Percentiles rank a stretch among this genome's conserved stretches.
These are phyloP conservation scores for Otus sunia DNA, from an alignment of 2,113 vertebrate genomes.

Conservation along the genomic window DNA sequence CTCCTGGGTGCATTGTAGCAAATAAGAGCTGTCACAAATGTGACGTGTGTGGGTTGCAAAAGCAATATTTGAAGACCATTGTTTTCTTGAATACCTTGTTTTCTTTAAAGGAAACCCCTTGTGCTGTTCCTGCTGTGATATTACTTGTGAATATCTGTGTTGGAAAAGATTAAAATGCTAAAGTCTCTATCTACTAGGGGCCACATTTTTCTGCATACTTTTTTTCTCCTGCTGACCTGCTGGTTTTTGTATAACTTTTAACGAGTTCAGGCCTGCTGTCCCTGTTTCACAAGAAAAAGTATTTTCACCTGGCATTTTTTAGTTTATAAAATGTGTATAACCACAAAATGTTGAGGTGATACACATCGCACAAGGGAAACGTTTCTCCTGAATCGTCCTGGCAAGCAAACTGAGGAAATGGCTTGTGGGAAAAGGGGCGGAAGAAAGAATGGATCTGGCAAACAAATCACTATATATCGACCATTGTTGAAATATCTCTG, in stretches of 20 bases:
- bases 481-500: not conserved
- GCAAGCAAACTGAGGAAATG: not conserved
- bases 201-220: not conserved
- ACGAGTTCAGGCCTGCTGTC: not conserved
- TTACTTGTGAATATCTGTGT: not conserved
- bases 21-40: not conserved
- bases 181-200: not conserved
- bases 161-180: not conserved
- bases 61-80: not conserved
- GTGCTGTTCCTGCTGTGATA: not conserved
- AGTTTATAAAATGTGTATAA: not conserved
- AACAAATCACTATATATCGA: not conserved
- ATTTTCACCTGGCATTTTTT: not conserved
- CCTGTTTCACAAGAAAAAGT: not conserved
- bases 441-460: not conserved
- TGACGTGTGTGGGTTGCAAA: not conserved
- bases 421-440: not conserved
- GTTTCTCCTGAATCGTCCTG: not conserved
- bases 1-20: not conserved
- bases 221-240: not conserved
- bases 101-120: not conserved
- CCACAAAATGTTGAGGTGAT: not conserved
- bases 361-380: accelerated
- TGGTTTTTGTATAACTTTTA: not conserved
- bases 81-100: not conserved